Evolutionary conservation across 2,888 invertebrate genomes (phyloP).

Genomic region (Euplexia lucipara): DNA sequence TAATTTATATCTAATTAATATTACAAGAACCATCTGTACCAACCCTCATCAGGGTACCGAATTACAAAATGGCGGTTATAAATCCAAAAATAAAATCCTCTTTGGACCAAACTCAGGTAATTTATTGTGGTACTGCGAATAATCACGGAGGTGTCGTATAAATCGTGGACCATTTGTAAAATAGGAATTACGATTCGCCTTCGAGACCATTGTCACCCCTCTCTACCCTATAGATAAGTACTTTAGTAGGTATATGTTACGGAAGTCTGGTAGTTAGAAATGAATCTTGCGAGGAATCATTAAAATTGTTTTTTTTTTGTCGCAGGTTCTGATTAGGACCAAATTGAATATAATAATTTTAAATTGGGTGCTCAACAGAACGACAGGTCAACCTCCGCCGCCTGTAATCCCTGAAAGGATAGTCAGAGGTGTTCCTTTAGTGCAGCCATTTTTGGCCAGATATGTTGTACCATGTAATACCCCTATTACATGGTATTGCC

Average conservation of each 20-base stretch:
- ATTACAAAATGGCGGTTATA: conserved; percentile 85
- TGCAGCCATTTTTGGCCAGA: too few species aligned
- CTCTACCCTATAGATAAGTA: conserved; percentile 62
- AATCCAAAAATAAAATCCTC: conserved; percentile 88
- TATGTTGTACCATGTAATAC: too few species aligned
- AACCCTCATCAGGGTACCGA: conserved; percentile 66
- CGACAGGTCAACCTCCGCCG: too few species aligned
- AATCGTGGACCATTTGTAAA: conserved; percentile 90
- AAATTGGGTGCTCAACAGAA: too few species aligned
- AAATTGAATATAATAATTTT: too few species aligned
- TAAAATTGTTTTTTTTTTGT: not conserved
- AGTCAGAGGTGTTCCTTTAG: too few species aligned
- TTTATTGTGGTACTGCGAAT: conserved; percentile 88
- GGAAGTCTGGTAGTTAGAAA: conserved; percentile 46
- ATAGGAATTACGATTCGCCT: conserved; percentile 87
- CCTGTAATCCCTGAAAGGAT: too few species aligned
- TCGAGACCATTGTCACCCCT: conserved; percentile 81
- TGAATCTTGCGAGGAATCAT: conserved; percentile 14
- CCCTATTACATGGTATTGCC: too few species aligned
- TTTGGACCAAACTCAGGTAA: conserved; percentile 84
- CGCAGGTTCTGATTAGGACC: not conserved
- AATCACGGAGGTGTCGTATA: conserved; percentile 90
- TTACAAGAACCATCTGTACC: conserved; percentile 58
- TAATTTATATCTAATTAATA: conserved; percentile 63
- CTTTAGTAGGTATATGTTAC: conserved; percentile 47